Conservation (phyloP, 2,113 vertebrate genomes). For the Rhinogobius similis region DNA sequence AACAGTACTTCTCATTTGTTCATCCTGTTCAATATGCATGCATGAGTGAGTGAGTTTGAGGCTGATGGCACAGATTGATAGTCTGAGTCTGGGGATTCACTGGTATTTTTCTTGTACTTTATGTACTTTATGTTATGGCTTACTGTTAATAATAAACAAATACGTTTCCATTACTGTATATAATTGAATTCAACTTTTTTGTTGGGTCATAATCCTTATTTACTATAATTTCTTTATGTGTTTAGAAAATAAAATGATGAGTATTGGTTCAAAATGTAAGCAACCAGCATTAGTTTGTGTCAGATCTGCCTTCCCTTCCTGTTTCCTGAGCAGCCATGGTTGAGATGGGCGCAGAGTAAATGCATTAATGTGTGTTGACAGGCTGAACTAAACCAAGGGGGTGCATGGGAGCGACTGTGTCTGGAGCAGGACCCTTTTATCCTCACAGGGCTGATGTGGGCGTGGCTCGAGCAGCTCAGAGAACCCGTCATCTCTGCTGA, state of each 20-base stretch:
- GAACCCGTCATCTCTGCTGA: slow-evolving; percentile 84
- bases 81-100: no score
- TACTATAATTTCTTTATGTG: no score
- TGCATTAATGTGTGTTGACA: slow-evolving; percentile 54
- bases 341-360: neutral
- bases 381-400: slow-evolving; percentile 90
- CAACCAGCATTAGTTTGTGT: neutral
- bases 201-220: no score
- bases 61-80: no score
- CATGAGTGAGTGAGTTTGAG: no score
- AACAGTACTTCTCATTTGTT: no score
- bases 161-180: no score
- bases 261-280: neutral
- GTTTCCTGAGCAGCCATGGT: neutral
- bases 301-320: neutral
- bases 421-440: slow-evolving; percentile 89
- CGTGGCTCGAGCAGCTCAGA: slow-evolving; percentile 95
- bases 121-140: no score
- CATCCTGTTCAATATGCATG: no score
- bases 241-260: neutral
- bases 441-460: slow-evolving; percentile 92
- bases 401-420: slow-evolving; percentile 91
- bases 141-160: no score
- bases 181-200: no score
- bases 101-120: no score